Conservation (phyloP, 2,797 vertebrate species). For the Psittacula echo region DNA sequence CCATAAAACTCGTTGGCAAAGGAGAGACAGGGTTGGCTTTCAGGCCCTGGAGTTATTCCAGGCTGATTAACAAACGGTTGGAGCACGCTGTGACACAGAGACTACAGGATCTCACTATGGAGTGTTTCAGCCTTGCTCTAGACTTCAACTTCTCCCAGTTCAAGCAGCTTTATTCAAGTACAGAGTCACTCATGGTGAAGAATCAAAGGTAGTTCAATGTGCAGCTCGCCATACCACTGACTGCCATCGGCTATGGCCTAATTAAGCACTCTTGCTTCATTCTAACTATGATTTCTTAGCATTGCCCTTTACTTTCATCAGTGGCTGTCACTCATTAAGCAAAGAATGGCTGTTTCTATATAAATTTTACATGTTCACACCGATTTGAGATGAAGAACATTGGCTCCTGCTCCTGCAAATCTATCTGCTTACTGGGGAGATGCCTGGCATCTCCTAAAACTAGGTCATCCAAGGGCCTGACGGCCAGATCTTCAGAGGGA, state of each 20-base stretch:
- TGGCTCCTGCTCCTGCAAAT: background rate
- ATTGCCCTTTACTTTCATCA: background rate
- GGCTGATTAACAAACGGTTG: background rate
- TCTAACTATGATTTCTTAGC: background rate
- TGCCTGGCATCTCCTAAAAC: background rate
- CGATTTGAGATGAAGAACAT: background rate
- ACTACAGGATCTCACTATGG: background rate
- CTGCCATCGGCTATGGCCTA: background rate
- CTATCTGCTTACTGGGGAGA: background rate
- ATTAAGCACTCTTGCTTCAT: background rate
- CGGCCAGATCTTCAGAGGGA: background rate
- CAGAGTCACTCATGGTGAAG: background rate
- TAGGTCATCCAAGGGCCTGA: background rate
- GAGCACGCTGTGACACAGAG: rapidly evolving
- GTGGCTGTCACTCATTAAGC: background rate
- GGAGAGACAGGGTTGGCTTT: background rate
- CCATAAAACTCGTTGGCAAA: slow-evolving; percentile 19
- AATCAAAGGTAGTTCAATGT: background rate
- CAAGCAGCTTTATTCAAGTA: background rate
- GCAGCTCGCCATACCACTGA: background rate
- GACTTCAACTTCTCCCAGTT: background rate
- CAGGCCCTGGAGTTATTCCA: background rate
- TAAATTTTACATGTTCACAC: background rate
- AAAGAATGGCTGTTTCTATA: background rate
- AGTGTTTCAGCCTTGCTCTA: background rate